Evolutionary conservation across 2,888 invertebrate genomes (phyloP), one percentile per base, ranked within the genome.

Genomic region (Homarus gammarus): DNA sequence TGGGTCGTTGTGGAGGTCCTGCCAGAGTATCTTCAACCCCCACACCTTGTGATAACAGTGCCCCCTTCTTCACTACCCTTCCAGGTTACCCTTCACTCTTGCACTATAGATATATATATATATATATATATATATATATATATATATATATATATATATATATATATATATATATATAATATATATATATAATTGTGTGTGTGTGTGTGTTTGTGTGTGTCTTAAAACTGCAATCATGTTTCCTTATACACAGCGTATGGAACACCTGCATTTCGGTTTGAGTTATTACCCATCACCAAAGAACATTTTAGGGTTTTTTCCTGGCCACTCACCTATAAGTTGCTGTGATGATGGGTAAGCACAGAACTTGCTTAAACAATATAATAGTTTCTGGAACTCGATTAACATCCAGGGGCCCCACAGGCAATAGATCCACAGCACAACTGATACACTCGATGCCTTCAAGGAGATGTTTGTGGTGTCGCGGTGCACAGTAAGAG

Each of bases 291-390:
- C 64, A 64, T 64, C 64, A 64, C 27, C 64, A 64, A 27, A 27
- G 27, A 64, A 64, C 64, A 64, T 22, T 0, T 64, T n/a, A 64
- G 27, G 64, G 2, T 27, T 27, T 27, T n/a, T 27, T 33, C 18
- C 40, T 27, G 8, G 18, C 18, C 61, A 81, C 81, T 81, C 81
- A 81, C 81, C 81, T 81, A 33, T n/a, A 5, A 33, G 38, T 38
- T 81, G 64, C 12, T 49, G 64, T n/a, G 31, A 18, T 33, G 78
- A 49, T 51, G 49, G 33, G 81, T 31, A 61, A 36, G n/a, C 64
- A 81, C 81, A 81, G 64, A 64, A 81, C 81, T 81, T 33, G 81
- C 31, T 51, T 31, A 77, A 77, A 64, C 81, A 56, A 38, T 64
- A 36, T 27, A 75, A 10, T 75, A 33, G 27, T 75, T 49, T 44